Evolutionary conservation across 2,797 vertebrate species (phyloP).

Genomic region (Cryptoblepharus egeriae): DNA sequence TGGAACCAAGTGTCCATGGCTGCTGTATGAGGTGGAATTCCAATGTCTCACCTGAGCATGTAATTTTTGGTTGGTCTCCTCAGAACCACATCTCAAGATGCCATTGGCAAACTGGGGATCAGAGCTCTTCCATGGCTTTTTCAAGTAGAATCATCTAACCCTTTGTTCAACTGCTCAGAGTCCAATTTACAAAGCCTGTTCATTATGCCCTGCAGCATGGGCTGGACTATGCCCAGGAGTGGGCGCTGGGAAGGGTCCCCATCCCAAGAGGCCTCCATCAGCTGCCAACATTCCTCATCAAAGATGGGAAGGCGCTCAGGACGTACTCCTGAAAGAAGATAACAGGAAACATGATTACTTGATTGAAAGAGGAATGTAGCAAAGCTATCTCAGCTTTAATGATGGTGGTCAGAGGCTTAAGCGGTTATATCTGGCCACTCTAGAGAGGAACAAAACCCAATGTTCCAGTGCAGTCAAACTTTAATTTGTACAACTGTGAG

Average conservation of each 20-base stretch:
- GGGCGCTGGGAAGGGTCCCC: conserved; percentile 92
- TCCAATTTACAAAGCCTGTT: conserved; percentile 85
- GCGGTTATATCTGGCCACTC: background rate
- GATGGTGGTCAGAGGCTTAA: background rate
- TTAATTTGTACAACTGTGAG: background rate
- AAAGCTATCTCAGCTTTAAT: background rate
- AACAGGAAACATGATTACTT: background rate
- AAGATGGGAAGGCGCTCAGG: conserved; percentile 89
- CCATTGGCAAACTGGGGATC: conserved; percentile 47
- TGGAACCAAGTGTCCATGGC: conserved; percentile 27
- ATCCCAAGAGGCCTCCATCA: conserved; percentile 98
- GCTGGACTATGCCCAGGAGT: conserved; percentile 94
- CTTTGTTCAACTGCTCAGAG: conserved; percentile 79
- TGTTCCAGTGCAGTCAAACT: background rate
- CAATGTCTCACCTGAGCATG: conserved; percentile 20
- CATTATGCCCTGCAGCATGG: conserved; percentile 93
- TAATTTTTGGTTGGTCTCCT: conserved; percentile 34
- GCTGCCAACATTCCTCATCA: conserved; percentile 97
- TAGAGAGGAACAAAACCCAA: background rate
- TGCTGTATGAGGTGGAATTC: conserved; percentile 9
- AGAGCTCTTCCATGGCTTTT: conserved; percentile 18
- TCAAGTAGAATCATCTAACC: conserved; percentile 93
- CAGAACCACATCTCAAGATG: conserved; percentile 36
- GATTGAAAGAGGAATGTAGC: background rate
- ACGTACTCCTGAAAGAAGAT: conserved; percentile 82